Conservation (phyloP, 2,888 invertebrate genomes). For the Tineola bisselliella region DNA sequence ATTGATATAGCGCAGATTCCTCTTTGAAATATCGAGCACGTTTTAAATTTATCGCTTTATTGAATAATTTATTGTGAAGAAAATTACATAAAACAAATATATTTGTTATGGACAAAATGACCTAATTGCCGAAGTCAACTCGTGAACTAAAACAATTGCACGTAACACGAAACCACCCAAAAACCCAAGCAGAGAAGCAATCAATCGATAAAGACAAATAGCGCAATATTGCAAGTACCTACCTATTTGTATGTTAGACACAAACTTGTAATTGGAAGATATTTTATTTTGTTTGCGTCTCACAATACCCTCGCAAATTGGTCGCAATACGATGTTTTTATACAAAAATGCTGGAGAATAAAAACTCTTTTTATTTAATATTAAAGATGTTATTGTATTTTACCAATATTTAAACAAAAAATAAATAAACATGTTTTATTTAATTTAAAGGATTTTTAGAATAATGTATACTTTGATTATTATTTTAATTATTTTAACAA, state of each 20-base stretch:
- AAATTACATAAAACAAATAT: not conserved
- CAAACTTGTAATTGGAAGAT: not conserved
- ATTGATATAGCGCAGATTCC: slow-evolving; percentile 47
- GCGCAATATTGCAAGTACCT: not conserved
- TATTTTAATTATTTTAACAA: no score
- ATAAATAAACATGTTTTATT: no score
- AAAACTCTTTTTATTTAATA: not conserved
- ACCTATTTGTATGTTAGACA: not conserved
- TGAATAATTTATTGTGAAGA: not conserved
- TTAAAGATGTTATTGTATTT: not conserved
- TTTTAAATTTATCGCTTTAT: slow-evolving; percentile 33
- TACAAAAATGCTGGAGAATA: not conserved
- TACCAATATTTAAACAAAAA: no score
- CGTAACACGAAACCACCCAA: no score
- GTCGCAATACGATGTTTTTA: not conserved
- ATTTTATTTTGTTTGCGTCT: not conserved
- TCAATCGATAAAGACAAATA: not conserved
- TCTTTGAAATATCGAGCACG: slow-evolving; percentile 37
- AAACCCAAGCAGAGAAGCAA: not conserved
- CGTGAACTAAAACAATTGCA: no score
- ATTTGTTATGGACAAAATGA: no score
- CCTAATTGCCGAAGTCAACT: no score
- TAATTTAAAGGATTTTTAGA: no score
- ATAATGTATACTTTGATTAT: no score
- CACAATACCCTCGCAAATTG: not conserved